Evolutionary conservation across 2,797 vertebrate species (phyloP).

Genomic region (Darevskia mixta): DNA sequence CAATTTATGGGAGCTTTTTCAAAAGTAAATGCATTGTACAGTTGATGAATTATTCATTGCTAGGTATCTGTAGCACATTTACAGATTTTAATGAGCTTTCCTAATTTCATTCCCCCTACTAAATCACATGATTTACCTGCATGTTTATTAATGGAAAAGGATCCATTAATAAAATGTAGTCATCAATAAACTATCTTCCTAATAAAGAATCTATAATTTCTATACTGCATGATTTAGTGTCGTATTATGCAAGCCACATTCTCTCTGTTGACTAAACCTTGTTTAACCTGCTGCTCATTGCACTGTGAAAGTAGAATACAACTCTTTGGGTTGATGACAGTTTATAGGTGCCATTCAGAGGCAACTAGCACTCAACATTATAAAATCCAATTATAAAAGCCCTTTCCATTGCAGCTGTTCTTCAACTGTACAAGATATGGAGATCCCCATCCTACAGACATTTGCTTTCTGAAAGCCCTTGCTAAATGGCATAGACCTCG

Average conservation of each 20-base stretch:
- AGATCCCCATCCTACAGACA: background rate
- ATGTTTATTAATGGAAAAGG: conserved; percentile 62
- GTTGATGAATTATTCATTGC: conserved; percentile 73
- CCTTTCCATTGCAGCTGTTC: background rate
- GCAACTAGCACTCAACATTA: background rate
- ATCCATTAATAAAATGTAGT: conserved; percentile 60
- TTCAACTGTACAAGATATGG: background rate
- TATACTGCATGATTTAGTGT: conserved; percentile 5
- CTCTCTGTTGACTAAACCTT: background rate
- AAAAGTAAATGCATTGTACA: conserved; percentile 58
- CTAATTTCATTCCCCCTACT: conserved; percentile 61
- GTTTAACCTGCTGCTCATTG: background rate
- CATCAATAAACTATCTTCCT: conserved; percentile 33
- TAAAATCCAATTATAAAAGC: conserved; percentile 15
- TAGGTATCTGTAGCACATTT: conserved; percentile 56
- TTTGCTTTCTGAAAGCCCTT: background rate
- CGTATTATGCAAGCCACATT: conserved; percentile 12
- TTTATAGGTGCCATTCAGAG: background rate
- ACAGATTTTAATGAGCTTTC: conserved; percentile 71
- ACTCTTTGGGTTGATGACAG: background rate
- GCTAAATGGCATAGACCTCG: background rate
- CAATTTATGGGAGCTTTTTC: conserved; percentile 63
- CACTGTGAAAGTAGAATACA: conserved; percentile 23
- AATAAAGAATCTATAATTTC: conserved; percentile 47
- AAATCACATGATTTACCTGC: conserved; percentile 61